Conservation (phyloP, 2,888 invertebrate species). For the Spisula solida region DNA sequence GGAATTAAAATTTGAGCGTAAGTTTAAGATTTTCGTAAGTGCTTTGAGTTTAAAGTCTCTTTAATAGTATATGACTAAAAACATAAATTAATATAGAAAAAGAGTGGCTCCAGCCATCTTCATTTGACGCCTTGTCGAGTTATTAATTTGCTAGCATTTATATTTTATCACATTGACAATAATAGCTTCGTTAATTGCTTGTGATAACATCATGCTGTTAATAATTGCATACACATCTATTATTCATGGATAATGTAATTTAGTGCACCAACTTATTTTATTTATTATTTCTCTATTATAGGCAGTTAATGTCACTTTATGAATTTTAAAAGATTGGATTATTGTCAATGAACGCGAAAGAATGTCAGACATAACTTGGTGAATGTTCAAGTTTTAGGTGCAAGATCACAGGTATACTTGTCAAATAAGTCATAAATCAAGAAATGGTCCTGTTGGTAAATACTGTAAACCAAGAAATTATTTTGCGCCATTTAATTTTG, state of each 20-base stretch:
- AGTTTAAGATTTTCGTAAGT: no score
- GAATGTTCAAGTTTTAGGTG: neutral
- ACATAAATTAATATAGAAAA: no score
- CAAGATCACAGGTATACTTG: neutral
- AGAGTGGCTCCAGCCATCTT: no score
- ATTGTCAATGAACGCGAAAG: neutral
- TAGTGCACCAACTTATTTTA: neutral
- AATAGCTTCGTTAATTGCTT: neutral
- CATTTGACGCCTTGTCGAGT: neutral
- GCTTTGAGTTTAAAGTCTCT: no score
- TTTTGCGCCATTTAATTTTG: no score
- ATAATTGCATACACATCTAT: neutral
- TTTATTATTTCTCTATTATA: neutral
- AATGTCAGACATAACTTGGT: neutral
- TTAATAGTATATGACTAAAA: no score
- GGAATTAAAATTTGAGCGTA: no score
- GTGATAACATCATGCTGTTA: conserved; percentile 5
- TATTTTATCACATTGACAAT: neutral
- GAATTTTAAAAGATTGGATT: neutral
- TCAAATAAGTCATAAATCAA: neutral
- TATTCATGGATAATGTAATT: conserved; percentile 1
- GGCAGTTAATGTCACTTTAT: neutral
- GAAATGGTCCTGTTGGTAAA: no score
- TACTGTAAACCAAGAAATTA: no score
- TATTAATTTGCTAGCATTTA: neutral